phyloP scores from a whole-genome alignment of 2,113 vertebrate species.

The Plecotus auritus region DNA sequence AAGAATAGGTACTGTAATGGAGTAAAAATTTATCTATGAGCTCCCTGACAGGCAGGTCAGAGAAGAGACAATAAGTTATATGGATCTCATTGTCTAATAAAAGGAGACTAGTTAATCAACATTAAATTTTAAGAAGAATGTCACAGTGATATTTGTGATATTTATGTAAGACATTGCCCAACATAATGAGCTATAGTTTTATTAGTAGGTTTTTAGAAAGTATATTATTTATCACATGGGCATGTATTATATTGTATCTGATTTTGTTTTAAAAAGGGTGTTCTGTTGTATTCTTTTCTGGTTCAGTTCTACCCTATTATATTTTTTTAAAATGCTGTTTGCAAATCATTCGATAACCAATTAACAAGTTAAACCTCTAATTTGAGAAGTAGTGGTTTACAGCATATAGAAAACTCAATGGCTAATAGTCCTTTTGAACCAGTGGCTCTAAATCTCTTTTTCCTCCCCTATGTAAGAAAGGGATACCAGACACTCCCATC shows the following conservation, averaged over 20 bases:
- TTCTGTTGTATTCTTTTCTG: background rate
- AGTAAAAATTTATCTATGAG: slow-evolving; percentile 4
- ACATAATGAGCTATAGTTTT: background rate
- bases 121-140: slow-evolving; percentile 39
- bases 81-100: background rate
- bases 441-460: background rate
- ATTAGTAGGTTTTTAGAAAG: slow-evolving; percentile 27
- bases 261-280: background rate
- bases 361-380: background rate
- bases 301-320: background rate
- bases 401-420: background rate
- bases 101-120: background rate
- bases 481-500: background rate
- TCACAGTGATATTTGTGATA: background rate
- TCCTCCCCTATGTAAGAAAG: background rate
- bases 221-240: background rate
- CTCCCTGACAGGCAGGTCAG: slow-evolving; percentile 34
- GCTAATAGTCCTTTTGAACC: background rate
- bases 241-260: background rate
- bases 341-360: background rate
- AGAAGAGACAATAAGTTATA: background rate
- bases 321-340: background rate
- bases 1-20: slow-evolving; percentile 12
- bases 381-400: background rate
- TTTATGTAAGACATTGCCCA: background rate